Evolutionary conservation across 2,113 vertebrate species (phyloP), one percentile per base, ranked within the genome.

Genomic region (Sitta europaea): DNA sequence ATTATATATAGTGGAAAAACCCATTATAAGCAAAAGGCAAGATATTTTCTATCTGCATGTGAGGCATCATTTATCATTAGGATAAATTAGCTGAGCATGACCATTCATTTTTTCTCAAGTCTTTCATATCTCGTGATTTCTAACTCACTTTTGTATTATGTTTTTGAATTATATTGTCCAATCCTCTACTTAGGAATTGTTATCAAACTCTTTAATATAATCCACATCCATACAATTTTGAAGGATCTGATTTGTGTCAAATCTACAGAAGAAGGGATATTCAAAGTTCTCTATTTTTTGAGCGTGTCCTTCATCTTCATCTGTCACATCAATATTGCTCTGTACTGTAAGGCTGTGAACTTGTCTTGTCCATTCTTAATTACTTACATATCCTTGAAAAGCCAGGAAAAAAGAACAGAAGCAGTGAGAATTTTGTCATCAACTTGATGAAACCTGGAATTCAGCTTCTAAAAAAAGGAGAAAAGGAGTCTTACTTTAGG

Each of bases 151-250:
- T 95, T 81, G 42, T 97, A 92, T 93, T 83, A 90, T 7, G 0
- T 82, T 96, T 97, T 96, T 91, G 76, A 95, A 94, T 89, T 15
- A 91, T 75, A 95, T 79, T 53, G 38, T 84, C 78, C 66, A 82
- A 84, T 91, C 96, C 72, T 42, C 29, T 81, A 25, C 23, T 51
- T 51, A 68, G 77, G 53, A 40, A 83, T 96, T 97, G 68, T 88
- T 97, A 92, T 91, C 85, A 21, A 53, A 88, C 80, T 88, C 51
- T 86, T 86, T 95, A 94, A 88, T 91, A 51, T 71, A 68, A 96
- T 75, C 66, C 80, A 94, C 70, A 95, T 91, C 90, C 68, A 90
- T 94, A 89, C 47, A 91, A 68, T 77, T 95, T 86, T 25, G 58
- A 96, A 95, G 58, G 57, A 67, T 80, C 57, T 85, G 73, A 73